These are phyloP conservation scores for Lepidiolamprologus cunningtoni DNA, from an alignment of 2,113 vertebrate species.

Conservation along the genomic window DNA sequence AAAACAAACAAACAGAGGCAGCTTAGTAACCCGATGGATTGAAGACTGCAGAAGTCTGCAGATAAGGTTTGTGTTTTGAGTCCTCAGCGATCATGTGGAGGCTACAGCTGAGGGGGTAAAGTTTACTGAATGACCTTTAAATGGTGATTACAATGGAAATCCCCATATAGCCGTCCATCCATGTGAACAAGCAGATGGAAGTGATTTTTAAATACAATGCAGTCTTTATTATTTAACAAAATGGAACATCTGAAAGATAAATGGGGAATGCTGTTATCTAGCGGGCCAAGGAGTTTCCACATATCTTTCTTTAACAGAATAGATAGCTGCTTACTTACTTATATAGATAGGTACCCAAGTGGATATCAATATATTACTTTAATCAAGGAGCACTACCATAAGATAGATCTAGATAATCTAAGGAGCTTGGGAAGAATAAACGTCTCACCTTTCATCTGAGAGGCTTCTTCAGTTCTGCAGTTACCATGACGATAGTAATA, in stretches of 20 bases:
- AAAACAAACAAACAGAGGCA: constrained; percentile 54
- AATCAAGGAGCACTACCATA: background rate
- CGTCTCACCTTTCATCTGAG: fast-evolving
- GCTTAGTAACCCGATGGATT: constrained; percentile 55
- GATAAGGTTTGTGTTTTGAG: constrained; percentile 13
- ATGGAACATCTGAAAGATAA: background rate
- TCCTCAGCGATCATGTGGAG: background rate
- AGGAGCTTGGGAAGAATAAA: background rate
- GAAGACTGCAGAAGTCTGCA: constrained; percentile 8
- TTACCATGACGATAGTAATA: background rate
- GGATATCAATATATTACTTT: background rate
- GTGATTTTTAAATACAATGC: background rate
- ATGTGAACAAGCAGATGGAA: background rate
- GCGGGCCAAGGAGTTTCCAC: background rate
- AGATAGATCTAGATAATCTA: background rate
- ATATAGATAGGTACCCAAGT: background rate
- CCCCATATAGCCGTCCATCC: background rate
- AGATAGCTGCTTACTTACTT: background rate
- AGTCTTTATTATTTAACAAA: background rate
- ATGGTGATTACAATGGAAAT: background rate
- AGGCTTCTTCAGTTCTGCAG: background rate
- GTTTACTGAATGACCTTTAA: background rate
- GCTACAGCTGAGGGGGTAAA: constrained; percentile 5
- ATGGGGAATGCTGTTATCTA: background rate
- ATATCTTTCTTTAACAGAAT: background rate